These are phyloP conservation scores for Habropoda laboriosa DNA, from an alignment of 1,140 invertebrate genomes.

Conservation along the genomic window DNA sequence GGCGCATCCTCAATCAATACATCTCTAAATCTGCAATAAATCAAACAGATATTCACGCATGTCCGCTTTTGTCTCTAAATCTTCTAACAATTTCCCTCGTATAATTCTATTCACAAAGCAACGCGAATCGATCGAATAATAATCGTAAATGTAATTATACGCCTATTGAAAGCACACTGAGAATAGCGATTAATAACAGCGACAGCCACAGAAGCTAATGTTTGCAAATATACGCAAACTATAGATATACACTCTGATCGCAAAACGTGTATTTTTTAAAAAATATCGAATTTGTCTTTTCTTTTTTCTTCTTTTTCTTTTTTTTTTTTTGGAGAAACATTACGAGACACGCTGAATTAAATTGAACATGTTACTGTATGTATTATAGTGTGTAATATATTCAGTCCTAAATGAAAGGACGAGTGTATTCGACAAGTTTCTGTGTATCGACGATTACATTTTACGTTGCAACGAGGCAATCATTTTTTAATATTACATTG, in stretches of 20 bases:
- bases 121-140: slow-evolving; percentile 20
- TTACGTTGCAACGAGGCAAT: too few relatives aligned
- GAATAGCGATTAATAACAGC: slow-evolving; percentile 63
- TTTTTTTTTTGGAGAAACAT: not conserved
- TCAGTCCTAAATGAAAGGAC: not conserved
- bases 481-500: too few relatives aligned
- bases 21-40: not conserved
- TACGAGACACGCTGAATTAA: not conserved
- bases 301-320: too few relatives aligned
- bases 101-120: slow-evolving; percentile 39
- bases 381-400: not conserved
- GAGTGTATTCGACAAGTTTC: too few relatives aligned
- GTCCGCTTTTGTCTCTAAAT: not conserved
- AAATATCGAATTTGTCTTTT: not conserved
- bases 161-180: slow-evolving; percentile 61
- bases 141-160: slow-evolving; percentile 49
- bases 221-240: slow-evolving; percentile 52
- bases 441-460: too few relatives aligned
- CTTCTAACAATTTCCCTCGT: too few relatives aligned
- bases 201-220: slow-evolving; percentile 63
- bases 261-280: not conserved
- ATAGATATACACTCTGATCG: slow-evolving; percentile 10
- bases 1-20: not conserved
- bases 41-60: not conserved
- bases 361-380: not conserved